Evolutionary conservation across 2,797 vertebrate species (phyloP), one percentile per base, ranked within the genome.

Genomic region (Percopsis omiscomaycus): DNA sequence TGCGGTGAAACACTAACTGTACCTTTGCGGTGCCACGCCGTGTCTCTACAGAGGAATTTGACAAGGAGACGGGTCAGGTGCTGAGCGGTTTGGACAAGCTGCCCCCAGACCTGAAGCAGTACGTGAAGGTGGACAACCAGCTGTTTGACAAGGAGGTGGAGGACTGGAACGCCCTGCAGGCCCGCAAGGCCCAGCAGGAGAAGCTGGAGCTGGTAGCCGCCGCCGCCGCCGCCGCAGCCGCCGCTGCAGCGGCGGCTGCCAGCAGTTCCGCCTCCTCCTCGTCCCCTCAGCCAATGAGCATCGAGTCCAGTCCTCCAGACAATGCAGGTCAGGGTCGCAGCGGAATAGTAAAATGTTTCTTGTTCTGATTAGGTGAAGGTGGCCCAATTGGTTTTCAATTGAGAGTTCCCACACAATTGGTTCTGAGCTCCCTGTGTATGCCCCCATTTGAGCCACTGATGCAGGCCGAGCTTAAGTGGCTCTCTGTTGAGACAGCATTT

Each of bases 1-100:
- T 37, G 5, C 1, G 1, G 32, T 37, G 32, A 37, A 8, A 37
- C 32, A 8, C 32, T 8, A 1, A 37, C 32, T 8, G 32, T 5
- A 37, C 32, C 32, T 5, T 37, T 37, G 32, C 32, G 32, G 5
- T 37, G 32, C 22, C 22, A 22, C 22, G 22, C 22, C 22, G 22
- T 22, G 22, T 22, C 47, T 55, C 3, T 75, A 45, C 92, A 99
- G 97, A 98, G 76, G 96, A 98, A 67, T 96, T 97, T 69, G 96
- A 96, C 85, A 98, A 97, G 77, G 97, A 98, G 89, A 98, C 95
- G 0, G 97, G 96, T 0, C 97, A 98, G 85, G 85, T 95, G 45
- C 91, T 98, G 81, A 92, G 93, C 55, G 97, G 96, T 73, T 91
- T 98, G 92, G 95, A 98, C 89, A 98, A 96, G 0, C 86, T 99